Conservation (phyloP, 2,113 vertebrate genomes). For the Polyodon spathula region DNA sequence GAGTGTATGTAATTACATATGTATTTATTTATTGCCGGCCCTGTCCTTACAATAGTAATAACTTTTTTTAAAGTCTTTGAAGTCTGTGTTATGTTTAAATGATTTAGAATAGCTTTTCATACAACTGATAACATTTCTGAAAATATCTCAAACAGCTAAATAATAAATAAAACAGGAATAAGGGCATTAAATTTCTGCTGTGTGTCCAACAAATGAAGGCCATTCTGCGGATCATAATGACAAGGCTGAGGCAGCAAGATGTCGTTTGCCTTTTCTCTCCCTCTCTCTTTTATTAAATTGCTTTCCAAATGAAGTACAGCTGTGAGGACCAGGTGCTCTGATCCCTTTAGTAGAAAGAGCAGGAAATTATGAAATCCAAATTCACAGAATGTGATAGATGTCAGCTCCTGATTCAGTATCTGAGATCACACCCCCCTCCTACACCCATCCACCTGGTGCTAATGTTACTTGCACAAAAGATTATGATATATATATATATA, state of each 20-base stretch:
- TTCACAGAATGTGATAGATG: slow-evolving; percentile 79
- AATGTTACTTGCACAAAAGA: slow-evolving; percentile 20
- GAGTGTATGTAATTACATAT: too few relatives aligned
- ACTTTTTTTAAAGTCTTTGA: too few relatives aligned
- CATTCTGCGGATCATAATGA: slow-evolving; percentile 75
- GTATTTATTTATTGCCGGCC: too few relatives aligned
- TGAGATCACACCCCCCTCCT: slow-evolving; percentile 72
- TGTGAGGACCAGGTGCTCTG: slow-evolving; percentile 79
- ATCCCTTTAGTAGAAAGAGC: slow-evolving; percentile 80
- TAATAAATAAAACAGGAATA: too few relatives aligned
- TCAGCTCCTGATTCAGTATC: slow-evolving; percentile 73
- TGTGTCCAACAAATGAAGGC: slow-evolving; percentile 75
- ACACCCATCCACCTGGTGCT: slow-evolving; percentile 74
- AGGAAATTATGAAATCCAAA: slow-evolving; percentile 81
- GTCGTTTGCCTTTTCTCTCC: slow-evolving; percentile 65
- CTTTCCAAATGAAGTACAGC: slow-evolving; percentile 81
- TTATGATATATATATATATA: neutral
- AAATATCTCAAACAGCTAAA: too few relatives aligned
- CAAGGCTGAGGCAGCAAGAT: slow-evolving; percentile 77
- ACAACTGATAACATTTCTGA: too few relatives aligned
- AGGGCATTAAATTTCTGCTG: slow-evolving; percentile 78
- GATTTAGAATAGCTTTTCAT: too few relatives aligned
- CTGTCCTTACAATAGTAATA: too few relatives aligned
- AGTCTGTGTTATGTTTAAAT: too few relatives aligned
- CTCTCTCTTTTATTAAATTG: slow-evolving; percentile 66